Base-by-base conservation (phyloP, 2,888 invertebrate genomes). In the Oxyscelio sp. region DNA sequence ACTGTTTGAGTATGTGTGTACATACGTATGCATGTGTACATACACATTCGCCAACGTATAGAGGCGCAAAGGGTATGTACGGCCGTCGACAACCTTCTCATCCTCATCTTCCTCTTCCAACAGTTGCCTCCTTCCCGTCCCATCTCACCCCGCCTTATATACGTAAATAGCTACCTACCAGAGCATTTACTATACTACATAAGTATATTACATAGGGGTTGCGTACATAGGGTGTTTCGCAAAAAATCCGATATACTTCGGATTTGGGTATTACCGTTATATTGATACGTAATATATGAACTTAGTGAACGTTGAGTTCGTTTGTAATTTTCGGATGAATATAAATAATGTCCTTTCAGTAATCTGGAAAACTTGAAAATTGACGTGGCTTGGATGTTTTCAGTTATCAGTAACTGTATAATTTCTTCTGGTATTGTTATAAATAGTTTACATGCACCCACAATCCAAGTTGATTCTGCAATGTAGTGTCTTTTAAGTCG, bases 191-290 rank as follows among this genome's bases (percentile, higher is more conserved):
- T 70, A 84, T 86, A 83, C 88, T 89, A 89, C 89, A 92, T 91
- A 90, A 90, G 91, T 90, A 89, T 90, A 90, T 91, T 90, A 90
- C 89, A 89, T 86, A 84, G 85, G 82, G 86, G 81, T 87, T 83
- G 85, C 59, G 63, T 83, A 84, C 88, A 87, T 87, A 88, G 90
- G 88, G 89, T 90, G 90, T 89, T 85, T 85, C 85, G 71, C 80
- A 89, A 89, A 90, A 89, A 91, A 89, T 89, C 85, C 43, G 59
- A 68, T 68, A 50, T 56, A 40, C 59, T 45, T 15, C 45, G 15
- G n/a, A 45, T 15, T 17, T 45, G 13, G 15, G 15, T 17, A 4
- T 45, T 8, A 8, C 15, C 8, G 15, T 45, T 17, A 8, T 45
- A 45, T 15, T 45, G 4, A 8, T 45, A 45, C 3, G 17, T 45